These are phyloP conservation scores for Prorops nasuta DNA, from an alignment of 1,140 invertebrate species.

Conservation along the genomic window DNA sequence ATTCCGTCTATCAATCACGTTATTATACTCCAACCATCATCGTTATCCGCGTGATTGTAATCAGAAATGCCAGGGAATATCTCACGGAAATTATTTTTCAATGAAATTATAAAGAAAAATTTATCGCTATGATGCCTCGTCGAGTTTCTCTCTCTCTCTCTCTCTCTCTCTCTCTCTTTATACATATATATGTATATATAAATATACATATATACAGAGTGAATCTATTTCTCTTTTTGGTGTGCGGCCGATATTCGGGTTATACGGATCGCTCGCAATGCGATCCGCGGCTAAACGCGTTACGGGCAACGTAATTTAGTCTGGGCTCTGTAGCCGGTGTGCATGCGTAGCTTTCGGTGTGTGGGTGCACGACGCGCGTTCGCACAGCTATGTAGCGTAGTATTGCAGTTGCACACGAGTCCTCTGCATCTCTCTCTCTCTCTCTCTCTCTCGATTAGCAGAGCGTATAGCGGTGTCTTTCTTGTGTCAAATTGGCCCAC, in stretches of 20 bases:
- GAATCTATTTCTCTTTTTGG: not conserved
- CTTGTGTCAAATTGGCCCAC: constrained; percentile 3
- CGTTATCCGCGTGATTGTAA: too few species aligned
- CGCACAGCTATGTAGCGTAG: too few species aligned
- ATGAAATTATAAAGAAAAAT: too few species aligned
- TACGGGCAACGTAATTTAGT: constrained; percentile 52
- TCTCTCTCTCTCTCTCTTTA: not conserved
- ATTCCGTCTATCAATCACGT: constrained; percentile 57
- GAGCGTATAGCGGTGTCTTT: not conserved
- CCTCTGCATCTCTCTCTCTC: constrained; percentile 15
- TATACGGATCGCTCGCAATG: constrained; percentile 51
- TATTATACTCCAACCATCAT: constrained; percentile 59
- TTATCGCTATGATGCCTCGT: too few species aligned
- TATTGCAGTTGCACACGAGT: too few species aligned
- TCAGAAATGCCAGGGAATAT: too few species aligned
- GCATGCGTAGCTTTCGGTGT: constrained; percentile 18
- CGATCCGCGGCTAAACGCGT: constrained; percentile 53
- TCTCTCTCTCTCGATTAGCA: constrained; percentile 7
- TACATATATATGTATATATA: too few species aligned
- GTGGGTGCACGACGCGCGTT: constrained; percentile 5
- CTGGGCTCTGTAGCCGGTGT: constrained; percentile 31
- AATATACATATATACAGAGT: too few species aligned
- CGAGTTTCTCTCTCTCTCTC: not conserved
- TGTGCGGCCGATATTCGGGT: constrained; percentile 45
- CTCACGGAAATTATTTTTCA: too few species aligned